Evolutionary conservation across 2,888 invertebrate species (phyloP), one percentile per base, ranked within the genome.

Genomic region (Scaptomyza parva): DNA sequence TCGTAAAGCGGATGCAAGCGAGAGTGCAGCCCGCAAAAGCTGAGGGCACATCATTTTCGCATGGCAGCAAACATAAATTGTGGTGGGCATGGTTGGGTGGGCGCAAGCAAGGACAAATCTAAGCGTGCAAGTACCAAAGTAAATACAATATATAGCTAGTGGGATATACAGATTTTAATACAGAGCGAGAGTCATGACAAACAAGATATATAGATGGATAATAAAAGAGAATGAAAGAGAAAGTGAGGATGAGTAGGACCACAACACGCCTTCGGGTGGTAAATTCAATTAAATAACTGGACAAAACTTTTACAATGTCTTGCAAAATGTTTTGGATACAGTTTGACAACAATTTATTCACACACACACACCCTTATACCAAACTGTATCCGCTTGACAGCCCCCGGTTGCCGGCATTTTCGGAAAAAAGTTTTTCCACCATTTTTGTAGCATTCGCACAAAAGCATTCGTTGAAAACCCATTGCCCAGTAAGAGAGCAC

Each of bases 261-360:
- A 6, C 61, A n/a, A n/a, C 62, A 79, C 68, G 88, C 85, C 88
- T 77, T 88, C 63, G 82, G 82, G 81, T 88, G 70, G 68, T 67
- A 88, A 83, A 83, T 88, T 83, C 82, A 83, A 83, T 83, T 88
- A 83, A 83, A 83, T 84, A 83, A 88, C 87, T 84, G 75, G 50
- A 77, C 53, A 73, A 66, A 81, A 82, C 79, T 48, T 87, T 88
- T 84, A 83, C 47, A 64, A 83, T 80, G 65, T 88, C 81, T 88
- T 88, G 86, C n/a, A 79, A 53, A 75, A 84, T 80, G 70, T 62
- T 64, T 84, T 70, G 41, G 88, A 70, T 68, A 84, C 85, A 84
- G 68, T 88, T 82, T 86, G 87, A 82, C 85, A 88, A 80, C 88
- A 88, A 88, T 88, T 84, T 76, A 64, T 62, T 69, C 28, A 66